Base-by-base conservation (phyloP, 2,113 vertebrate species). In the Vulpes vulpes region DNA sequence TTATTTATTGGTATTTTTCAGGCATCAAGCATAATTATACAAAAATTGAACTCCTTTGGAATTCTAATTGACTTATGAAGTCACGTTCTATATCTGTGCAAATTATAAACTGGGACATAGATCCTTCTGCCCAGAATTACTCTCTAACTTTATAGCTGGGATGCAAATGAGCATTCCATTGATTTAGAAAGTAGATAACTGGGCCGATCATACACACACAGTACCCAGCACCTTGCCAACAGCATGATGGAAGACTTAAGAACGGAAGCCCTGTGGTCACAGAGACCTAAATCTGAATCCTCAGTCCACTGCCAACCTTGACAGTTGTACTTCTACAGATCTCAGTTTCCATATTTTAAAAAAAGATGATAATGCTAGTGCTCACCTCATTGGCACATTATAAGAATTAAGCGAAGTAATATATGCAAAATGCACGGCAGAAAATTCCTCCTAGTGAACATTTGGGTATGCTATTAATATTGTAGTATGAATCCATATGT, bases 181-280 rank as follows among this genome's bases (percentile, higher is more conserved):
- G 53, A 23, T 67, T 43, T 51, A 59, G 35, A 59, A 89, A 69
- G 5, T 6, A 10, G 51, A 17, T 27, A 3, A 19, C 16, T 8
- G 49, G n/a, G 7, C 3, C 6, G 7, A 5, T 20, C 8, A 14
- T 8, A 8, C 2, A 5, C 16, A 5, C 22, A 0, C 11, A 4
- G 0, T 0, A 4, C 16, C 78, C 15, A 16, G 32, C 23, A 4
- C 55, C 22, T 32, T 35, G 1, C 22, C 22, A 1, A 6, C 3
- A 32, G 35, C 35, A 0, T 5, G 35, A 11, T 0, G 0, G 1
- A 0, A 3, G 32, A 11, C 1, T 0, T 5, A 11, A 38, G 43
- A 19, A 22, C 2, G 3, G 3, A 6, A 23, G 49, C 35, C 30
- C 25, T 55, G 49, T 17, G 14, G 32, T 25, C 35, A 1, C 17